These are phyloP conservation scores for Trematomus bernacchii DNA, from an alignment of 2,797 vertebrate genomes.

Conservation along the genomic window DNA sequence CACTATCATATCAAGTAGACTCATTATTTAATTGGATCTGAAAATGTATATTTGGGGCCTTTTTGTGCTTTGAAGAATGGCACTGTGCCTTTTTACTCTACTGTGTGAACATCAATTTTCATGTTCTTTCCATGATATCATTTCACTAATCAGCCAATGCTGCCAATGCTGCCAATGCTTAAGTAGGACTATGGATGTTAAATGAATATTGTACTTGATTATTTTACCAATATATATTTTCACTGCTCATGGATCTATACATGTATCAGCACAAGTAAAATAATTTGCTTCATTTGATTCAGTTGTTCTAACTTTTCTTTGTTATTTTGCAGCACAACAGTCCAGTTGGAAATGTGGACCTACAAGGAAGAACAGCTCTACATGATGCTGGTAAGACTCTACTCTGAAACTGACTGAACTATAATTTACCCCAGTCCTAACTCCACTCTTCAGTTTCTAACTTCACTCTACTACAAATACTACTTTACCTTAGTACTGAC, in stretches of 20 bases:
- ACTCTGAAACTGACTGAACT: background rate
- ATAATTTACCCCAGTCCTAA: background rate
- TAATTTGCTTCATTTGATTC: background rate
- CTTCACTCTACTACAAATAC: background rate
- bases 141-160: background rate
- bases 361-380: constrained; percentile 94
- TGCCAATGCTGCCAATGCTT: no score
- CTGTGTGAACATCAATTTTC: no score
- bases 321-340: constrained; percentile 90
- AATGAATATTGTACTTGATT: background rate
- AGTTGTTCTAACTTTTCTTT: constrained; percentile 5
- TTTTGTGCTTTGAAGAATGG: background rate
- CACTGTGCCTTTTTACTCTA: background rate
- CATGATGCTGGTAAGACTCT: constrained; percentile 93
- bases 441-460: background rate
- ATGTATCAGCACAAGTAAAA: background rate
- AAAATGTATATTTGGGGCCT: background rate
- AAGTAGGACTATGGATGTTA: no score
- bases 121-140: background rate
- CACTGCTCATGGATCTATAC: background rate
- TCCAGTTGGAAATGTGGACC: constrained; percentile 94
- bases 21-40: background rate
- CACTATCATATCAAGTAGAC: background rate
- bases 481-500: background rate
- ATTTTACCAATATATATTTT: background rate